Evolutionary conservation across 2,113 vertebrate species (phyloP).

Genomic region (Sceloporus tristichus): DNA sequence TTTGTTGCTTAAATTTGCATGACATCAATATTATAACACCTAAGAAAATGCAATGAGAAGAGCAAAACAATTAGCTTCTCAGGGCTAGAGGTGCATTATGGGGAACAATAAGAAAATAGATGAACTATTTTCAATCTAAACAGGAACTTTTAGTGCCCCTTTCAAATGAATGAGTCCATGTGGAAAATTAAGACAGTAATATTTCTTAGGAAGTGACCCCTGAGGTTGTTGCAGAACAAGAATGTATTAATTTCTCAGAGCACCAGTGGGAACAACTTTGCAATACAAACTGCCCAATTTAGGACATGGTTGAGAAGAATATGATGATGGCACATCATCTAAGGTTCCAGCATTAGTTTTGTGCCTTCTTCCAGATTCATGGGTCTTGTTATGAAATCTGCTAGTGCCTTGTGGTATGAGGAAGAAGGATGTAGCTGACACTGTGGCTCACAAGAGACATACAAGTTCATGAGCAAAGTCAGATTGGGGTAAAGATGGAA

Average conservation of each 20-base stretch:
- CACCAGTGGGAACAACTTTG: conserved; percentile 11
- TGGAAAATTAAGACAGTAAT: conserved; percentile 53
- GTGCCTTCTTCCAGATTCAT: neutral
- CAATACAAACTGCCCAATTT: conserved; percentile 15
- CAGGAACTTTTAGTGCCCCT: conserved; percentile 57
- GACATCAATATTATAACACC: conserved; percentile 56
- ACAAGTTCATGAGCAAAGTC: neutral
- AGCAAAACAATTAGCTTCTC: conserved; percentile 55
- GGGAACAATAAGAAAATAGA: conserved; percentile 69
- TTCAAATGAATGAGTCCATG: conserved; percentile 57
- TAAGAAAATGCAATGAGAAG: conserved; percentile 39
- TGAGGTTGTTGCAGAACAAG: conserved; percentile 33
- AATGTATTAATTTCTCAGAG: conserved; percentile 42
- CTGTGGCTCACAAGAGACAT: neutral
- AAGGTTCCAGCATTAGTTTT: neutral
- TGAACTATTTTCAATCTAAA: conserved; percentile 47
- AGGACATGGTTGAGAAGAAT: neutral
- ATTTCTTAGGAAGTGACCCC: conserved; percentile 29
- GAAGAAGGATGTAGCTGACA: neutral
- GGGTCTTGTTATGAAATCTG: neutral
- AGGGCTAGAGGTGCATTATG: conserved; percentile 63
- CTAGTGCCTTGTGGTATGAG: neutral
- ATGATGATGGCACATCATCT: neutral
- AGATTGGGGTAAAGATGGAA: too few species aligned
- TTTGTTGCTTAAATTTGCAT: conserved; percentile 61